Evolutionary conservation across 2,888 invertebrate species (phyloP).

Genomic region (Pandemis cinnamomeana): DNA sequence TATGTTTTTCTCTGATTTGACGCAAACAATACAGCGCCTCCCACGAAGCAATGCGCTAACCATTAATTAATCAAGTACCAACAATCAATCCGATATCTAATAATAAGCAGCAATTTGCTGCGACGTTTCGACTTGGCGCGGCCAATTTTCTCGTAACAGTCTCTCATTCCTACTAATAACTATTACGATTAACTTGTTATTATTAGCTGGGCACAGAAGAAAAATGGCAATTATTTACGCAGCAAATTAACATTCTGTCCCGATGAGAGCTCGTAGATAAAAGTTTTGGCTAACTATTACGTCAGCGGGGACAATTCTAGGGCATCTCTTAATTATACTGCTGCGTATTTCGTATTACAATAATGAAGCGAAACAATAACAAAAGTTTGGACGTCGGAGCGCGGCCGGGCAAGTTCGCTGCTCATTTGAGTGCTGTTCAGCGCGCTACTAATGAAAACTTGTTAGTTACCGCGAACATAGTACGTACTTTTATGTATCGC

Average conservation of each 20-base stretch:
- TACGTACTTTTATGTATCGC: slow-evolving; percentile 70
- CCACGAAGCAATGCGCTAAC: slow-evolving; percentile 37
- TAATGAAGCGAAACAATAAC: slow-evolving; percentile 83
- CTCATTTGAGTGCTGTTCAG: slow-evolving; percentile 81
- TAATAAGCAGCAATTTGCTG: slow-evolving; percentile 62
- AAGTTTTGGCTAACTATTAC: slow-evolving; percentile 76
- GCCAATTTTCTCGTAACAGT: slow-evolving; percentile 59
- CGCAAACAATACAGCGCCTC: slow-evolving; percentile 23
- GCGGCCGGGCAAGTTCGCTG: slow-evolving; percentile 73
- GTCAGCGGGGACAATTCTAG: slow-evolving; percentile 74
- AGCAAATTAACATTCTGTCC: slow-evolving; percentile 73
- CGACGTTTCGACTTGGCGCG: slow-evolving; percentile 50
- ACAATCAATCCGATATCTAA: slow-evolving; percentile 37
- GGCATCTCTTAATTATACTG: slow-evolving; percentile 81
- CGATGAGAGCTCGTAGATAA: slow-evolving; percentile 69
- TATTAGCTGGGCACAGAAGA: slow-evolving; percentile 65
- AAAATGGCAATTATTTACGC: slow-evolving; percentile 71
- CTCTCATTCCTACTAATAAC: slow-evolving; percentile 61
- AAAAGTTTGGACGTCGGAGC: slow-evolving; percentile 78
- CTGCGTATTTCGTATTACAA: slow-evolving; percentile 82
- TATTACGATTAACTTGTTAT: slow-evolving; percentile 70
- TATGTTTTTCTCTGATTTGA: not conserved
- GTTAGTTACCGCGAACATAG: slow-evolving; percentile 71
- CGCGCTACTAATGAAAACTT: slow-evolving; percentile 79
- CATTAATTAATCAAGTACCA: slow-evolving; percentile 36